Base-by-base conservation (phyloP, 2,888 invertebrate genomes). In the Troides aeacus region DNA sequence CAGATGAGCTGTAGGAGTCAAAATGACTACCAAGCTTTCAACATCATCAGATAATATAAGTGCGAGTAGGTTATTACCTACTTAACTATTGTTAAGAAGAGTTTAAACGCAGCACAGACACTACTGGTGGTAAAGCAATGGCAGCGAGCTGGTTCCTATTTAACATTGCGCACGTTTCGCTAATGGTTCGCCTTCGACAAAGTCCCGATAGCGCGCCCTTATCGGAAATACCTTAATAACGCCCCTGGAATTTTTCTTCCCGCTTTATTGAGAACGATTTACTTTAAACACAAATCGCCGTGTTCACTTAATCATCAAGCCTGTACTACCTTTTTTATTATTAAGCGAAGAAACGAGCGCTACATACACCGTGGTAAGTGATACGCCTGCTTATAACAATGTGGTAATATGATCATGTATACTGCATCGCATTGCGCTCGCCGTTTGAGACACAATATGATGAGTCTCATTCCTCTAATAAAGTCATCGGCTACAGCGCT, bases 151-250 rank as follows among this genome's bases (percentile, higher is more conserved):
- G 72, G 71, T 71, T 42, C 68, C 68, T 71, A 68, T 75, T 76
- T 76, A 76, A 73, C 73, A 73, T 73, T 68, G 75, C 73, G 72
- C 75, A 75, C 77, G 74, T 72, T 72, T 65, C 68, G 73, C 73
- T 76, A 76, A 77, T 77, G 77, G 75, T 56, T 62, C 62, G 66
- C 70, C 66, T 64, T 66, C 58, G 71, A 71, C 69, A 68, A 46
- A 63, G 63, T 69, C 72, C 69, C 50, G 72, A 71, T 71, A 72
- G 74, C 74, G 74, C 75, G 56, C 30, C 12, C 71, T 73, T 76
- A 73, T 75, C 69, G 74, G 72, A 74, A 75, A 75, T 74, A 73
- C 76, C 77, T 76, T 74, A 75, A 72, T 74, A 76, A 76, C 18
- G 74, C 72, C 64, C 68, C 59, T 30, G 46, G 21, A 23, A 23